Base-by-base conservation (phyloP, 2,113 vertebrate species). In the Myrmophylax atrothorax region DNA sequence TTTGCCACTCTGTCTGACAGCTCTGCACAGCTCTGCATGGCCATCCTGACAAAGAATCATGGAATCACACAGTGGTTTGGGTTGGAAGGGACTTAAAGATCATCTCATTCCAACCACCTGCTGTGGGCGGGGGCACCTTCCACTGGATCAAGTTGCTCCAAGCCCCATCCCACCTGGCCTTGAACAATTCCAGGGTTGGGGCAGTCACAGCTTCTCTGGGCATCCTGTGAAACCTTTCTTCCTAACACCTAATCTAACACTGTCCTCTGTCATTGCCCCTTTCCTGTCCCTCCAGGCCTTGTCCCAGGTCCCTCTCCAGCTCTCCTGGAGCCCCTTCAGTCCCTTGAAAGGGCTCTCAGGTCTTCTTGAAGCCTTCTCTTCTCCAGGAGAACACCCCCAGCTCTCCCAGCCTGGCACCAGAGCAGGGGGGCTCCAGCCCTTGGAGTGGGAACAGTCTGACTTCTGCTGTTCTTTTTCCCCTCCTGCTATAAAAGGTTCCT, bases 141-240 rank as follows among this genome's bases (percentile, higher is more conserved):
- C 47, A 15, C 20, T 7, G 0, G 3, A 3, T 55, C 79, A 83
- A 14, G 14, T 0, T 18, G 3, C 20, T 83, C 63, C n/a, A 62
- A 35, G 2, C 19, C 12, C n/a, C 0, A 0, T 62, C 62, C 70
- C 62, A 0, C 25, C 25, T 62, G 70, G 25, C 47, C 35, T 55
- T 23, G 35, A 14, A 2, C 35, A 49, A 3, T 47, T 1, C 25
- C 70, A 83, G 70, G 29, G 19, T 49, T 42, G 47, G 24, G 10
- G 7, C 47, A 83, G 28, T 24, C 78, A 53, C 38, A 75, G 38
- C 28, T 68, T 0, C 47, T 47, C n/a, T 60, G 38, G 3, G 3
- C 11, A 64, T 0, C 10, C 17, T 23, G 35, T 64, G 42, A 42
- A 15, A 42, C 40, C 14, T 47, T 60, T 53, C 28, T 53, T 68